Conservation (phyloP, 2,113 vertebrate species). For the Alethe diademata region DNA sequence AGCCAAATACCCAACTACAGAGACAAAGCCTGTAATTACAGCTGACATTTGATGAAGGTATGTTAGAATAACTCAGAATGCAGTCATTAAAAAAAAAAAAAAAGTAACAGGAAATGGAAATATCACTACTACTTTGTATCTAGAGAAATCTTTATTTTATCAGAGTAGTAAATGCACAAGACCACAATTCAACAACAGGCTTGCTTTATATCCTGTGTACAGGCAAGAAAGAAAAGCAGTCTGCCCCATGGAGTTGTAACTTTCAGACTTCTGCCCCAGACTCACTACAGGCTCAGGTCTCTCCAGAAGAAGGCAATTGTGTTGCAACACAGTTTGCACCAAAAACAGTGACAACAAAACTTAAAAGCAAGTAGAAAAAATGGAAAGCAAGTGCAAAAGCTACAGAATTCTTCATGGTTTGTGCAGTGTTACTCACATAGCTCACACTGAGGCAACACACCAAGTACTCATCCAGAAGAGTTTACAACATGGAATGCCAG, state of each 20-base stretch:
- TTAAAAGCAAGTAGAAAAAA: not conserved
- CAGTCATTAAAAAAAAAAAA: not conserved
- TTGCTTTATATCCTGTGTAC: not conserved
- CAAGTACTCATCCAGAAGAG: not conserved
- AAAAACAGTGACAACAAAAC: not conserved
- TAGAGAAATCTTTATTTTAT: not conserved
- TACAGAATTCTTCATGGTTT: not conserved
- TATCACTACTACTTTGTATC: not conserved
- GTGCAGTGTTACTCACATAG: not conserved
- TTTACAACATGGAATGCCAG: not conserved
- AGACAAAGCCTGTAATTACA: not conserved
- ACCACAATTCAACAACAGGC: not conserved
- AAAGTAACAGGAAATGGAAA: not conserved
- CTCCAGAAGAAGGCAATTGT: not conserved
- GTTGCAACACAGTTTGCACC: not conserved
- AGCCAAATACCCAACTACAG: not conserved
- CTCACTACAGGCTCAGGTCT: not conserved
- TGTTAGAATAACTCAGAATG: not conserved
- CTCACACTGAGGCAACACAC: not conserved
- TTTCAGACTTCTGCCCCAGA: not conserved
- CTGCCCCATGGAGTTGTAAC: not conserved
- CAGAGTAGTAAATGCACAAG: not conserved
- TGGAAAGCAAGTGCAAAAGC: not conserved
- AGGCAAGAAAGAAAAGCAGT: not conserved
- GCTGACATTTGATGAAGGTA: not conserved